Percentiles rank a stretch among this genome's conserved stretches.
Evolutionary conservation across 2,888 invertebrate species (phyloP).

Genomic region (Smittia aterrima): DNA sequence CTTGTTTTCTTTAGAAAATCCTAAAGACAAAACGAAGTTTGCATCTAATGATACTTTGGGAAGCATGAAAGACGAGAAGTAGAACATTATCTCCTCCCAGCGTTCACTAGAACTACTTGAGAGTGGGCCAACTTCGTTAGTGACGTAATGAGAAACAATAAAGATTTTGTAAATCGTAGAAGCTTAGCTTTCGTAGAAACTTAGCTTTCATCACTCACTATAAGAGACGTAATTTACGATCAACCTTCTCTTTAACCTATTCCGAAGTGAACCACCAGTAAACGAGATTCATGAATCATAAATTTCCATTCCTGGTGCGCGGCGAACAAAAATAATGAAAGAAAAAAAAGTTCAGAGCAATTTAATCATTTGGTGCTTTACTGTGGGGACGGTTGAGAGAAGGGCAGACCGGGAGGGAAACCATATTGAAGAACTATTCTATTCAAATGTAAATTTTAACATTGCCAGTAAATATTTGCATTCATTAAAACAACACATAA

Average conservation of each 20-base stretch:
- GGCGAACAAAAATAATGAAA: background rate
- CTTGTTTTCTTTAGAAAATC: too few species aligned
- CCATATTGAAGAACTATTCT: conserved; percentile 27
- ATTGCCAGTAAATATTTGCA: conserved; percentile 30
- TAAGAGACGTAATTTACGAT: background rate
- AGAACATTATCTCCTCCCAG: background rate
- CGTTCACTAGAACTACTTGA: background rate
- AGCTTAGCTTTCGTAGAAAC: too few species aligned
- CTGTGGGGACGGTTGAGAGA: too few species aligned
- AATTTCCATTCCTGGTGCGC: background rate
- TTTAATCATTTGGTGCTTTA: too few species aligned
- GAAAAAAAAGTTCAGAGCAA: background rate
- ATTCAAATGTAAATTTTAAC: conserved; percentile 28
- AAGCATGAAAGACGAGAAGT: too few species aligned
- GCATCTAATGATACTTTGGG: too few species aligned
- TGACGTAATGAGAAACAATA: too few species aligned
- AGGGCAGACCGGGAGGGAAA: too few species aligned
- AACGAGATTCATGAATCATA: conserved; percentile 26
- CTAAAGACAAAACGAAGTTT: too few species aligned
- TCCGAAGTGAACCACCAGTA: background rate
- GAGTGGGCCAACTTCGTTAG: too few species aligned
- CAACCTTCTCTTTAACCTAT: background rate
- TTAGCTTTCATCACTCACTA: too few species aligned
- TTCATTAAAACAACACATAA: conserved; percentile 31
- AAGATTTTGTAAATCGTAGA: too few species aligned